Evolutionary conservation across 1,140 invertebrate species (phyloP).

Genomic region (Triops cancriformis): DNA sequence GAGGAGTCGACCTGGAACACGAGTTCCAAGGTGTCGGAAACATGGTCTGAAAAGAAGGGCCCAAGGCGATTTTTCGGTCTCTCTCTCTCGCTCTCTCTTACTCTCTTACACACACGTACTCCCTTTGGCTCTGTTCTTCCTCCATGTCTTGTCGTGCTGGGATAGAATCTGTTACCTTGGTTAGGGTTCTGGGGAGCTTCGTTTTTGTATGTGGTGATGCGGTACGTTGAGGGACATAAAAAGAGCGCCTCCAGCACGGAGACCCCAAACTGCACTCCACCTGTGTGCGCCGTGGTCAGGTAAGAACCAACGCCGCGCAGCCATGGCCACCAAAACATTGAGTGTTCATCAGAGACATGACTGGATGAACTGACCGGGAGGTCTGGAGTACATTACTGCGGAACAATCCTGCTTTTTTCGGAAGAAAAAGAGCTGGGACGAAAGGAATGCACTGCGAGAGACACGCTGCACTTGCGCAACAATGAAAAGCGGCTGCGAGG

Average conservation of each 20-base stretch:
- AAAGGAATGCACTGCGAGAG: too few relatives aligned
- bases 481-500: too few relatives aligned
- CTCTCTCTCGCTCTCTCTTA: not conserved
- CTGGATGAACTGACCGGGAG: not conserved
- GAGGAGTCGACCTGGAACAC: conserved; percentile 2
- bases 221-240: not conserved
- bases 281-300: not conserved
- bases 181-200: not conserved
- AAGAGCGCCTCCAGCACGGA: not conserved
- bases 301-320: not conserved
- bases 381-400: too few relatives aligned
- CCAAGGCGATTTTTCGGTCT: not conserved
- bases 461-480: too few relatives aligned
- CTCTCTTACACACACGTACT: not conserved
- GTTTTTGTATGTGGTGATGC: not conserved
- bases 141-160: not conserved
- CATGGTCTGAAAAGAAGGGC: not conserved
- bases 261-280: not conserved
- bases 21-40: conserved; percentile 12
- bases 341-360: not conserved
- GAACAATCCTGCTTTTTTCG: too few relatives aligned
- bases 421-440: too few relatives aligned
- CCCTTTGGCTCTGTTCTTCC: too few relatives aligned
- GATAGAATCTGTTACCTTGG: not conserved
- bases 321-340: not conserved